Base-by-base conservation (phyloP, 2,797 vertebrate species). In the Hemitrygon akajei region DNA sequence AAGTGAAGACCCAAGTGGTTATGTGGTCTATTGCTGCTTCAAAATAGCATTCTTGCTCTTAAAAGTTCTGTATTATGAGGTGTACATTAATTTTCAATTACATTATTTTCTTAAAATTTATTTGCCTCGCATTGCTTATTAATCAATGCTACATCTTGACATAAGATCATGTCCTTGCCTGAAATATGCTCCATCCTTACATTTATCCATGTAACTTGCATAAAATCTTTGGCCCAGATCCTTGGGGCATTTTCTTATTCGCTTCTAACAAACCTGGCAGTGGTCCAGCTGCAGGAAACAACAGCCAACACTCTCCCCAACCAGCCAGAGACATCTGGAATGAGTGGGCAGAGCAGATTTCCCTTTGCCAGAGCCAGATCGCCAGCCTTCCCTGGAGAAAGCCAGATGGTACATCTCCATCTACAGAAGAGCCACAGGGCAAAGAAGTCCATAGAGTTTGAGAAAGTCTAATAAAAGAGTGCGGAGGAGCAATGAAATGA, bases 291-390 rank as follows among this genome's bases (percentile, higher is more conserved):
- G 37, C 6, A 93, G 25, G 76, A 25, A 58, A 56, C 60, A 75
- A 30, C 71, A 93, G 37, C 86, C 86, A 89, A 66, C 60, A 69
- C 86, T 34, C 34, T 89, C 60, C 34, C 86, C n/a, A 16, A 89
- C 71, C 91, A 75, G 71, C 71, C 47, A 75, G 91, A 93, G 25
- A 93, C 37, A 75, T 93, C 91, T 93, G 91, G 71, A 93, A 75
- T 14, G 27, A 93, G n/a, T 25, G 76, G 91, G 47, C 69, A 93
- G 22, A 76, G 91, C 27, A 27, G 40, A 76, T 93, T 56, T 93
- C 69, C 40, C 71, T 76, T 40, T 18, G 27, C 25, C 14, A 9
- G 71, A 93, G 91, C 71, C 71, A 76, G 91, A 93, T 93, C 91
- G 30, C 71, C 27, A 56, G 5, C 69, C 91, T 73, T 73, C 71